phyloP scores from a whole-genome alignment of 2,113 vertebrate genomes.

The Synodontis membranacea region DNA sequence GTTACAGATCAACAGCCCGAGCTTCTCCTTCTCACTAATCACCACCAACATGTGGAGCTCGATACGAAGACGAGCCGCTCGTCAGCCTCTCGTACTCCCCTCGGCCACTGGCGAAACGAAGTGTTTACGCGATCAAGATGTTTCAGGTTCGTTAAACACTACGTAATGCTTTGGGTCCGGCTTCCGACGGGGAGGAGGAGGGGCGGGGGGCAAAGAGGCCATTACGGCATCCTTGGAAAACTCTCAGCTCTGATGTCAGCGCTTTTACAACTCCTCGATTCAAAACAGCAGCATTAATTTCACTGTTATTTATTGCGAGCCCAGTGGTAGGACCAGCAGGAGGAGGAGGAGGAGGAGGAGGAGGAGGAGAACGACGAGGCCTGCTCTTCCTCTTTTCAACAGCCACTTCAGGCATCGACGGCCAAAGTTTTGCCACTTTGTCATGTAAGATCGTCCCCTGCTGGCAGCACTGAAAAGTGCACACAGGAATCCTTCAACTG shows the following conservation, averaged over 20 bases:
- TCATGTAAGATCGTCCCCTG: constrained; percentile 66
- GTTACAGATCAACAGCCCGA: neutral
- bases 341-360: constrained; percentile 10
- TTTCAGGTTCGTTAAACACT: constrained; percentile 62
- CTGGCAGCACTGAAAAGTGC: constrained; percentile 59
- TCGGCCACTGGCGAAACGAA: neutral
- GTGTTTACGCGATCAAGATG: constrained; percentile 29
- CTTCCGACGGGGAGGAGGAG: constrained; percentile 3
- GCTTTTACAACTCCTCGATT: constrained; percentile 59
- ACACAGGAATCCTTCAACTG: neutral
- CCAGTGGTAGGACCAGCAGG: constrained; percentile 28
- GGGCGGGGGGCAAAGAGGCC: constrained; percentile 53
- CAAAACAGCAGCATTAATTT: constrained; percentile 62
- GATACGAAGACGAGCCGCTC: neutral
- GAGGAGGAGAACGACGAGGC: constrained; percentile 17
- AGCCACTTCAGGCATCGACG: neutral
- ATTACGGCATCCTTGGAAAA: constrained; percentile 68
- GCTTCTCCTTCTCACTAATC: neutral
- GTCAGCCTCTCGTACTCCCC: neutral
- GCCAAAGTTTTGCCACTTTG: neutral
- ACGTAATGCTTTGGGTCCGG: constrained; percentile 58
- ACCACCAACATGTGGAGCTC: neutral
- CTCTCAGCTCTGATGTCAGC: constrained; percentile 65
- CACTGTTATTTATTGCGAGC: constrained; percentile 56
- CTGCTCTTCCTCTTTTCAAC: constrained; percentile 45